These are phyloP conservation scores for Allygus modestus DNA, from an alignment of 2,888 invertebrate genomes.

Conservation along the genomic window DNA sequence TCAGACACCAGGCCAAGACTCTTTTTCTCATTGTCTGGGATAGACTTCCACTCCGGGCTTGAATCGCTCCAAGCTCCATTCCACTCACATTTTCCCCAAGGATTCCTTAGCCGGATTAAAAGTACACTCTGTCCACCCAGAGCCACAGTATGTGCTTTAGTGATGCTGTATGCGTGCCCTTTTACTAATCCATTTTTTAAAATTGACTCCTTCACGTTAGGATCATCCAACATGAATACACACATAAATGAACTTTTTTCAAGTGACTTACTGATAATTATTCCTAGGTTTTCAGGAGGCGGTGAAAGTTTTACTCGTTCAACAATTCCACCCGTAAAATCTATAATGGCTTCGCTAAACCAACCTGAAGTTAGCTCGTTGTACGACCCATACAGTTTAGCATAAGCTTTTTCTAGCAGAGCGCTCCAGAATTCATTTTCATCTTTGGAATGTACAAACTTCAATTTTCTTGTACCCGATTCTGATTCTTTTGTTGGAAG, in stretches of 20 bases:
- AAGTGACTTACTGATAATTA: not conserved
- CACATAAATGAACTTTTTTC: conserved; percentile 3
- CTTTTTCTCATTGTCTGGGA: not conserved
- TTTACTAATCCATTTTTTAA: not conserved
- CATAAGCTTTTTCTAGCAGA: conserved; percentile 1
- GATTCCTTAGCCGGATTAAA: not conserved
- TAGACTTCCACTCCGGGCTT: not conserved
- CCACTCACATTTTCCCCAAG: conserved; percentile 11
- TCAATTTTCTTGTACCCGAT: not conserved
- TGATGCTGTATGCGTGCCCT: not conserved
- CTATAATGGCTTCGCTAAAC: not conserved
- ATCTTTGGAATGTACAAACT: not conserved
- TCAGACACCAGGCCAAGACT: not conserved
- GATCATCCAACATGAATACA: not conserved
- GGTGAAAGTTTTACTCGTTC: not conserved
- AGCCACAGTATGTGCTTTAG: not conserved
- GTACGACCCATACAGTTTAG: conserved; percentile 9
- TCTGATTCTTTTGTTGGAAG: not conserved
- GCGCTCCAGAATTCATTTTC: conserved; percentile 18
- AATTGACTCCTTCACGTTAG: not conserved
- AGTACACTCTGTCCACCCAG: not conserved
- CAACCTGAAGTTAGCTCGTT: not conserved
- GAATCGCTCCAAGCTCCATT: conserved; percentile 8
- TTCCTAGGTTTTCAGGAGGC: not conserved
- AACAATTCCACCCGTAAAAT: conserved; percentile 5